Evolutionary conservation across 2,797 vertebrate species (phyloP).

Genomic region (Microctenopoma steveboyesi): DNA sequence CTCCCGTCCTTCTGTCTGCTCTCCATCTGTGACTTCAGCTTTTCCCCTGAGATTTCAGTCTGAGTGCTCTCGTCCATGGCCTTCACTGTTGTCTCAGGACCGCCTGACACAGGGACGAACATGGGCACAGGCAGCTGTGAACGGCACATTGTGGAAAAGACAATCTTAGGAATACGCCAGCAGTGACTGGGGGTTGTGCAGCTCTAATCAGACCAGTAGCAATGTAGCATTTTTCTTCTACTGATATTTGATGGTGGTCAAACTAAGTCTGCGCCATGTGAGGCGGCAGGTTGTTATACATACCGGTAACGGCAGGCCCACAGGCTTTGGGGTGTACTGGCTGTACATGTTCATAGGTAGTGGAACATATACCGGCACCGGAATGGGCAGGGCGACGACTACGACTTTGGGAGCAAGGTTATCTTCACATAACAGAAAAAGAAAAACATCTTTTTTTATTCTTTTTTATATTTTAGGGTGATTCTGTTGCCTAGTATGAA

Average conservation of each 20-base stretch:
- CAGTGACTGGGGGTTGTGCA: neutral
- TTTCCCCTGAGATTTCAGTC: neutral
- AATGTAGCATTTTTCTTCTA: neutral
- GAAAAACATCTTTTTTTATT: neutral
- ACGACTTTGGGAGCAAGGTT: neutral
- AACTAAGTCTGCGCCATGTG: neutral
- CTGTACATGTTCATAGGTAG: conserved; percentile 64
- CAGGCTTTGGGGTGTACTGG: conserved; percentile 34
- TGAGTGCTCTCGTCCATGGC: neutral
- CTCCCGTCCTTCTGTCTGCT: neutral
- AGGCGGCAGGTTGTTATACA: neutral
- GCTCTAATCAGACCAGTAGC: no score
- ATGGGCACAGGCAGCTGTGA: conserved; percentile 59
- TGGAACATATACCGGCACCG: conserved; percentile 54
- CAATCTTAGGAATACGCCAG: neutral
- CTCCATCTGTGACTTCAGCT: neutral
- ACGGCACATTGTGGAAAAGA: neutral
- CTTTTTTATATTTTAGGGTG: no score
- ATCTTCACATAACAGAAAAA: conserved; percentile 23
- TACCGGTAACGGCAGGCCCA: conserved; percentile 56
- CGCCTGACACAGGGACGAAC: conserved; percentile 13
- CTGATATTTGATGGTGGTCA: neutral
- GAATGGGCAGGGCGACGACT: conserved; percentile 25
- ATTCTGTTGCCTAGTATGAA: neutral
- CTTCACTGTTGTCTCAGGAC: neutral